These are phyloP conservation scores for Ambastaia sidthimunki DNA, from an alignment of 2,797 vertebrate genomes.

Conservation along the genomic window DNA sequence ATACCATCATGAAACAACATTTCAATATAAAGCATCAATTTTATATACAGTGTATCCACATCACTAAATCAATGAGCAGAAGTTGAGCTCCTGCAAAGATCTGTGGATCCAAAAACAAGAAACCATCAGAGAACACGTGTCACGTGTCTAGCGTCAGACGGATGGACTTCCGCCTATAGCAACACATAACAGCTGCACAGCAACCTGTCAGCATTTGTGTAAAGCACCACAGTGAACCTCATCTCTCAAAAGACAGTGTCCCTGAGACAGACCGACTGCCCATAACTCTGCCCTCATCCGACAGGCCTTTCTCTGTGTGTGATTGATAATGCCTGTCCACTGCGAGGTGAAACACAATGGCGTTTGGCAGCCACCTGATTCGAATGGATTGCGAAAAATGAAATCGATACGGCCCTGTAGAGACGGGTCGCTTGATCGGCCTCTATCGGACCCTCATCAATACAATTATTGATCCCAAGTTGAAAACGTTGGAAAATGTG, in stretches of 20 bases:
- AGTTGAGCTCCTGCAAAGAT: neutral
- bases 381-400: constrained; percentile 59
- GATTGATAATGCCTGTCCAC: constrained; percentile 62
- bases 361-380: constrained; percentile 48
- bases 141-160: neutral
- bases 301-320: constrained; percentile 48
- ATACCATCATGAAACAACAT: no score
- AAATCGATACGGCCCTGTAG: constrained; percentile 57
- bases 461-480: constrained; percentile 63
- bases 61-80: neutral
- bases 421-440: constrained; percentile 55
- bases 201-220: constrained; percentile 50
- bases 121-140: neutral
- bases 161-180: constrained; percentile 19
- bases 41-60: neutral
- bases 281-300: constrained; percentile 48
- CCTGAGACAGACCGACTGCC: constrained; percentile 44
- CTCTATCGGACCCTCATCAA: constrained; percentile 63
- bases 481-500: constrained; percentile 49
- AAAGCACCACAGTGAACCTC: constrained; percentile 46
- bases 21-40: neutral
- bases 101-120: neutral
- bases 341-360: constrained; percentile 58
- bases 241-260: constrained; percentile 54
- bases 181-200: constrained; percentile 24